A percentile compares a stretch with the other conserved stretches of the same genome.
Evolutionary conservation across 2,888 invertebrate genomes (phyloP).

Genomic region (Desoria tigrina): DNA sequence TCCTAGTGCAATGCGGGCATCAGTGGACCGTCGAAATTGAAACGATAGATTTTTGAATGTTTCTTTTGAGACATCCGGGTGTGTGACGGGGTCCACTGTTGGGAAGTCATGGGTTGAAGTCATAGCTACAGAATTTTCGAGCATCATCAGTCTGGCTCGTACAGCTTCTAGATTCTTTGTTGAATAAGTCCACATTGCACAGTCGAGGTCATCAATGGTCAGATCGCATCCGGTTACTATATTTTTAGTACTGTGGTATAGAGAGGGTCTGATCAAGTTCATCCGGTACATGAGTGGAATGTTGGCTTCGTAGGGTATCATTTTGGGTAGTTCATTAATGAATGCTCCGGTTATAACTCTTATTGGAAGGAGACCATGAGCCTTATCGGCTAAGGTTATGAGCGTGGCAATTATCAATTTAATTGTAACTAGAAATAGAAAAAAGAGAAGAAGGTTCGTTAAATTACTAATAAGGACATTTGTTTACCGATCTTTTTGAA

Average conservation of each 20-base stretch:
- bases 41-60: too few relatives aligned
- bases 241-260: not conserved
- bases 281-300: not conserved
- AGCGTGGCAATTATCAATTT: too few relatives aligned
- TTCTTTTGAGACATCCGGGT: too few relatives aligned
- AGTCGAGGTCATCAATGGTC: not conserved
- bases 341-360: slow-evolving; percentile 12
- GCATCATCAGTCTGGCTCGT: not conserved
- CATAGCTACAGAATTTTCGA: not conserved
- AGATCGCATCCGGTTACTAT: not conserved
- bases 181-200: not conserved
- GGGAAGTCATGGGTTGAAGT: not conserved
- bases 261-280: not conserved
- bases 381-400: not conserved
- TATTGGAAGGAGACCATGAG: too few relatives aligned
- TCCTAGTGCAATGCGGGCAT: not conserved
- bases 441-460: too few relatives aligned
- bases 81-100: too few relatives aligned
- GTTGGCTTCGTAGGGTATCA: slow-evolving; percentile 1
- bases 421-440: too few relatives aligned
- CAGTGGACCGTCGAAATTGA: not conserved
- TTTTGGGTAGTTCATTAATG: not conserved
- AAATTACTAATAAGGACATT: too few relatives aligned
- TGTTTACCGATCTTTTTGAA: too few relatives aligned
- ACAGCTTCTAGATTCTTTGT: not conserved